phyloP scores from a whole-genome alignment of 1,140 invertebrate species.

The Teleopsis dalmanni region DNA sequence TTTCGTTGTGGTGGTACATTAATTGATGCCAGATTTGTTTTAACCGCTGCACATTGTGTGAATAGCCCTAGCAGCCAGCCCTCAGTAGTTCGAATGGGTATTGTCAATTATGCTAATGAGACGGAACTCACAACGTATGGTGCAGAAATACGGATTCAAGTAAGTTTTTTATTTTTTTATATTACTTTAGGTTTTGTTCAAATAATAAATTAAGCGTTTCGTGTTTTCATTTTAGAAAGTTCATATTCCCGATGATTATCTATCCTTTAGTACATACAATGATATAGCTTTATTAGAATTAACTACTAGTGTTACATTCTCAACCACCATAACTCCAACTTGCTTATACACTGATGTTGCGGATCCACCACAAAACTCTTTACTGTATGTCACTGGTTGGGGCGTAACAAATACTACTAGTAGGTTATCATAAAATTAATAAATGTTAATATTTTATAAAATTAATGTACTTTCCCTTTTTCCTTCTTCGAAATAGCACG shows the following conservation, averaged over 20 bases:
- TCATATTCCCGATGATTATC: slow-evolving; percentile 26
- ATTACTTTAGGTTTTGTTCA: too few species aligned
- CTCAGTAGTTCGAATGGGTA: slow-evolving; percentile 25
- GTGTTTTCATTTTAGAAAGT: too few species aligned
- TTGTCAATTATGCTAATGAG: slow-evolving; percentile 16
- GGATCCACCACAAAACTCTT: slow-evolving; percentile 19
- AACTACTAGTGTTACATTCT: slow-evolving; percentile 11
- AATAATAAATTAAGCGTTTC: too few species aligned
- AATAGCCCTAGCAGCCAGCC: slow-evolving; percentile 18
- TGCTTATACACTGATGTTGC: slow-evolving; percentile 23
- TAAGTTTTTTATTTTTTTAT: too few species aligned
- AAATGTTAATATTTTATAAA: background rate
- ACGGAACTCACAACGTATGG: slow-evolving; percentile 1
- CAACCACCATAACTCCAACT: slow-evolving; percentile 17
- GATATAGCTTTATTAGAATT: slow-evolving; percentile 34
- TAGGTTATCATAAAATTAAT: slow-evolving; percentile 14
- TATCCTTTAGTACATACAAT: slow-evolving; percentile 22
- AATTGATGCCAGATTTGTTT: slow-evolving; percentile 41
- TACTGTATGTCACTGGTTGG: slow-evolving; percentile 29
- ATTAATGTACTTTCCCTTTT: background rate
- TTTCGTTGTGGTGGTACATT: slow-evolving; percentile 48
- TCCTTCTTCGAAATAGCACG: slow-evolving; percentile 13
- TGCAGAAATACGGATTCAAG: slow-evolving; percentile 7
- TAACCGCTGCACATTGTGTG: slow-evolving; percentile 74
- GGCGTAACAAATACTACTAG: slow-evolving; percentile 24